Conservation (phyloP, 2,888 invertebrate genomes). For the Idaea straminata region DNA sequence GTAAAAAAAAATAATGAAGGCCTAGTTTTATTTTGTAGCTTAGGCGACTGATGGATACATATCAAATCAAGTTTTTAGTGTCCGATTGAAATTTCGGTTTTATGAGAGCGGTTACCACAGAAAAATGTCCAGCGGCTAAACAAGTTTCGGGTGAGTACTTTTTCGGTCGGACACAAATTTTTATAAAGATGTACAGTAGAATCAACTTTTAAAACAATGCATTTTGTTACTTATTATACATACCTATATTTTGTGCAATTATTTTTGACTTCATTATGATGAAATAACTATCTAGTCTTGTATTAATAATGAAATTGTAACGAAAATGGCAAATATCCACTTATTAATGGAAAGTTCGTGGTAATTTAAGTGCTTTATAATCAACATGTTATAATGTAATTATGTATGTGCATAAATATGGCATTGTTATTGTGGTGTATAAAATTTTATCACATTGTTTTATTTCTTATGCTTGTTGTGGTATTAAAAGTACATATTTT, state of each 20-base stretch:
- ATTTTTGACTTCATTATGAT: neutral
- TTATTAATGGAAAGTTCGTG: neutral
- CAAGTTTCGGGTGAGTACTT: no score
- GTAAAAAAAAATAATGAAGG: no score
- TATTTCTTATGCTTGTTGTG: slow-evolving; percentile 2
- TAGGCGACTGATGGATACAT: neutral
- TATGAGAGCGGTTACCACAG: no score
- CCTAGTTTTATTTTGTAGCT: no score
- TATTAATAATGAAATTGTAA: neutral
- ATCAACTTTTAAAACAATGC: no score
- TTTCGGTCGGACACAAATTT: no score
- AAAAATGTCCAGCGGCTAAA: no score
- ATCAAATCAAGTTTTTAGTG: neutral
- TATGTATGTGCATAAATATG: neutral
- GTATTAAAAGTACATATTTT: slow-evolving; percentile 3
- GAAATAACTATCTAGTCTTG: neutral
- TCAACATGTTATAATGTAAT: neutral
- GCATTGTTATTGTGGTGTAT: slow-evolving; percentile 7
- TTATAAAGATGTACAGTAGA: no score
- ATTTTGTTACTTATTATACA: neutral
- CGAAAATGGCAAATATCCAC: neutral
- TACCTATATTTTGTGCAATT: neutral
- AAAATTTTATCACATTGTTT: slow-evolving; percentile 2
- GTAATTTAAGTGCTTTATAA: neutral
- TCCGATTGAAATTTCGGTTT: neutral